Conservation (phyloP, 37 sponge, comb jelly and placozoan species). For the Cladorhizidae sp. region DNA sequence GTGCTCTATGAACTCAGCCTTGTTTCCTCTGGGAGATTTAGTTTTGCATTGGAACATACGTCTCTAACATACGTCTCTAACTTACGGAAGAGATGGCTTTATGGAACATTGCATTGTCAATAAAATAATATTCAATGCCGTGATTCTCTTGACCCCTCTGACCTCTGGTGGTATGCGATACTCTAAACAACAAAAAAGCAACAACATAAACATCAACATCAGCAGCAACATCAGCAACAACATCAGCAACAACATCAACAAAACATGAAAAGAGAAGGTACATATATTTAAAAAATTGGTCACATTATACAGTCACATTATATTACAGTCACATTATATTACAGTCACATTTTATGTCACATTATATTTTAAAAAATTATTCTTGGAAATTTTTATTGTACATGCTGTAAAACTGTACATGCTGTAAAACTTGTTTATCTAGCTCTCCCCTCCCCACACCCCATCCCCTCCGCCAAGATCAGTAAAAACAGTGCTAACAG, state of each 20-base stretch:
- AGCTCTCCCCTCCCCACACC: no score
- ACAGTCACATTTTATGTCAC: no score
- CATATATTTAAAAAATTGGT: not conserved
- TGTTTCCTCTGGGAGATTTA: no score
- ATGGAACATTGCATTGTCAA: slow-evolving; percentile 48
- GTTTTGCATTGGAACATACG: no score
- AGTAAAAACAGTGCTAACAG: not conserved
- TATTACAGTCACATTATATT: not conserved
- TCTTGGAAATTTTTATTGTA: not conserved
- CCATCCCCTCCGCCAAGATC: no score
- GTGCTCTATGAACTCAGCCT: no score
- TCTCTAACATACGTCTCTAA: no score
- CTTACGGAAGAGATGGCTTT: slow-evolving; percentile 61
- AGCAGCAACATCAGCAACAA: no score
- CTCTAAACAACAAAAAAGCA: slow-evolving; percentile 24
- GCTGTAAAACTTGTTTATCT: no score
- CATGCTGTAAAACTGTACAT: not conserved
- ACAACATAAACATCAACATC: not conserved
- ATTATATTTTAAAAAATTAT: no score
- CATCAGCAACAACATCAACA: not conserved
- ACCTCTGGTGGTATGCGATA: slow-evolving; percentile 76
- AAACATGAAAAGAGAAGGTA: not conserved
- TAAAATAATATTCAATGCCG: slow-evolving; percentile 77
- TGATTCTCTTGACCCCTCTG: slow-evolving; percentile 53
- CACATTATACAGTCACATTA: not conserved